phyloP scores from a whole-genome alignment of 2,888 invertebrate species.

The Meandrusa payeni region DNA sequence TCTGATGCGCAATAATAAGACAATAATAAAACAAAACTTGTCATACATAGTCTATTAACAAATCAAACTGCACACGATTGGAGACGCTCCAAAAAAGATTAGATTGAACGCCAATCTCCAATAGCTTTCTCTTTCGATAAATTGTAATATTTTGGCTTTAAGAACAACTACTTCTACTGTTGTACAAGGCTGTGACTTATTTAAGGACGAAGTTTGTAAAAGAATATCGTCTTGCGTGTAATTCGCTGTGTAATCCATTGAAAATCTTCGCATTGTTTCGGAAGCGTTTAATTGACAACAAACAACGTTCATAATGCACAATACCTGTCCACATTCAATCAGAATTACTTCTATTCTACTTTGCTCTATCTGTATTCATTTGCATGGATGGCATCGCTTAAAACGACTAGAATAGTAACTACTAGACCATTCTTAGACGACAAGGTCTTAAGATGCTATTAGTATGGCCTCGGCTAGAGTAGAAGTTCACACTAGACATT shows the following conservation, averaged over 20 bases:
- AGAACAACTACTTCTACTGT: slow-evolving; percentile 36
- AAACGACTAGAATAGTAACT: no score
- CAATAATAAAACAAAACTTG: no score
- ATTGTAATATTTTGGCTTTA: slow-evolving; percentile 20
- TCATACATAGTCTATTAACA: no score
- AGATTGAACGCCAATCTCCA: slow-evolving; percentile 9
- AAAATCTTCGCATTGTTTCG: slow-evolving; percentile 47
- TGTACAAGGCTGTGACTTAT: slow-evolving; percentile 36
- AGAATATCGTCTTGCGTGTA: slow-evolving; percentile 40
- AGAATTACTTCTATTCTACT: background rate
- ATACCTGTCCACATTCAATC: slow-evolving; percentile 14
- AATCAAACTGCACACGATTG: no score
- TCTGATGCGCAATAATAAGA: no score
- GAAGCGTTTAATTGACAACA: slow-evolving; percentile 37
- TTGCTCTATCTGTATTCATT: no score
- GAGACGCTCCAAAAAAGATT: slow-evolving; percentile 15
- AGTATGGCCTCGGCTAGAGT: no score
- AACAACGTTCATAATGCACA: slow-evolving; percentile 27
- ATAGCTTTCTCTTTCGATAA: slow-evolving; percentile 31
- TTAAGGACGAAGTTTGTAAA: slow-evolving; percentile 38
- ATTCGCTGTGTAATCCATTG: slow-evolving; percentile 43
- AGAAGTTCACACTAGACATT: no score
- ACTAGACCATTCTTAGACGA: no score
- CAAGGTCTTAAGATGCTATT: no score
- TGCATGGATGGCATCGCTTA: no score